Evolutionary conservation across 92 coral and sea anemone genomes (phyloP), one percentile per base, ranked within the genome.

Genomic region (Parazoanthus atlanticus): DNA sequence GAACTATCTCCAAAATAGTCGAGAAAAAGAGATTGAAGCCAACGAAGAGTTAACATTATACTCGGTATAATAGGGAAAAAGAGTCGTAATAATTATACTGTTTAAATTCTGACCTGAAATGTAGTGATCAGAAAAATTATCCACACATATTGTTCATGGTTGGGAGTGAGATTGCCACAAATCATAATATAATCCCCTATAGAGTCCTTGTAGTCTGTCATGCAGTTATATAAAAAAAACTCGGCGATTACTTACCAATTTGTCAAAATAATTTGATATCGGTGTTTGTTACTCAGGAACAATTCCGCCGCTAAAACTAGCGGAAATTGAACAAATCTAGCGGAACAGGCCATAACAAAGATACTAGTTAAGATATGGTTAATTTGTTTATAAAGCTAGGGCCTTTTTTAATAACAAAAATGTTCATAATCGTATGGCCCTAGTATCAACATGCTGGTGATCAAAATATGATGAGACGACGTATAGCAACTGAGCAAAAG

Each of bases 161-260:
- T 58, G 54, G 71, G 85, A 81, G 46, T 32, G 21, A 58, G 21
- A 3, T 33, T 15, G 5, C 64, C 10, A 28, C n/a, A 8, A n/a
- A 76, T 41, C 30, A 61, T 75, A 75, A 75, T 75, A 61, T 75
- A 75, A 75, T 75, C 73, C 28, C 73, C 33, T 32, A n/a, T n/a
- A 33, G 26, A 61, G 30, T 81, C 85, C 74, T 21, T 81, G 52
- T 61, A 31, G 46, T 8, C 30, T 81, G 85, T 81, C 73, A 56
- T 34, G 85, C 32, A 56, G 41, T 23, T 29, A 81, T 61, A n/a
- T 19, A 6, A 21, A 32, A 74, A 75, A n/a, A 19, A 36, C 8
- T 17, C 30, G 47, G 1, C 10, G 13, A 21, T 23, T 6, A 75
- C 78, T 61, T 61, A 74, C 25, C 2, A 75, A 28, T 15, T 16